These are phyloP conservation scores for Bufo gargarizans DNA, from an alignment of 2,113 vertebrate genomes.

Conservation along the genomic window DNA sequence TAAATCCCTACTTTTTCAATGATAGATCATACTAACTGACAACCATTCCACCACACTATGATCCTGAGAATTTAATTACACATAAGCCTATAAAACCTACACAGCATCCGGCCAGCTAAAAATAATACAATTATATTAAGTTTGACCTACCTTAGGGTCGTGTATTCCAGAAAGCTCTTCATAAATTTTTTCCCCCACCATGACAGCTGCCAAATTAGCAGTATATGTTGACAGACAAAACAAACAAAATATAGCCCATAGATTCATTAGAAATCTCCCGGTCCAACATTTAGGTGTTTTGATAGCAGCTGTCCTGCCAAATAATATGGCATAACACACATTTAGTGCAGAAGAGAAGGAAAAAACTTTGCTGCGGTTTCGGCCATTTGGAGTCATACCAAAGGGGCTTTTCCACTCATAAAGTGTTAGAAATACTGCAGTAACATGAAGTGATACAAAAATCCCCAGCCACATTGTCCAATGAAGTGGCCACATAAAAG, in stretches of 20 bases:
- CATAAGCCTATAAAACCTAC: not conserved
- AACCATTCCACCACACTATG: conserved; percentile 6
- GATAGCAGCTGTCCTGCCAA: conserved; percentile 84
- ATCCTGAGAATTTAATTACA: conserved; percentile 12
- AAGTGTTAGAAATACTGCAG: conserved; percentile 81
- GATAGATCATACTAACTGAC: conserved; percentile 25
- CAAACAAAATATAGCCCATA: conserved; percentile 88
- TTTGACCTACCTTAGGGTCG: conserved; percentile 82
- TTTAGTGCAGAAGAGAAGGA: conserved; percentile 85
- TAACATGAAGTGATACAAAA: conserved; percentile 83
- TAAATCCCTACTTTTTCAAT: conserved; percentile 7
- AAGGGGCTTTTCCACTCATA: conserved; percentile 87
- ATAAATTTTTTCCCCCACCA: conserved; percentile 89
- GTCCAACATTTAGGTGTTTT: conserved; percentile 87
- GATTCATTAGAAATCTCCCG: conserved; percentile 85
- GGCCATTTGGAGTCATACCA: conserved; percentile 82
- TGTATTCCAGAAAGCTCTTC: conserved; percentile 89
- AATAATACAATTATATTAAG: conserved; percentile 53
- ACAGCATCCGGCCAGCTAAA: not conserved
- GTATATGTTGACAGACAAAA: conserved; percentile 86
- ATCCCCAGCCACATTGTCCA: conserved; percentile 88
- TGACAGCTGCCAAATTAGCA: conserved; percentile 84
- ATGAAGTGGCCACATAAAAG: conserved; percentile 87
- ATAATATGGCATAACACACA: conserved; percentile 82
- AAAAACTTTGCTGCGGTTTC: conserved; percentile 82